Evolutionary conservation across 2,888 invertebrate genomes (phyloP).

Genomic region (Plutella xylostella): DNA sequence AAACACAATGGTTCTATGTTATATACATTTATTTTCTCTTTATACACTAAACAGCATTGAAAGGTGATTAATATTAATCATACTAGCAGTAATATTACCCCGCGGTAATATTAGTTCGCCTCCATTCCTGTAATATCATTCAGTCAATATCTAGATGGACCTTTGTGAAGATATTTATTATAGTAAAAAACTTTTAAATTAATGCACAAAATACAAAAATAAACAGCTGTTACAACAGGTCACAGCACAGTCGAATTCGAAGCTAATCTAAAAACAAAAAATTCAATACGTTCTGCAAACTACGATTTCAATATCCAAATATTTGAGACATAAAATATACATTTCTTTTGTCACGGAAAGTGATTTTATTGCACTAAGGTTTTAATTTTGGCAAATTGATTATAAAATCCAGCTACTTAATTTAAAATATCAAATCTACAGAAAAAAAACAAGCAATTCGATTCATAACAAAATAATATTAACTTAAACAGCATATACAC

Average conservation of each 20-base stretch:
- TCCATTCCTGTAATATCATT: slow-evolving; percentile 2
- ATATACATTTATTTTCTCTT: slow-evolving; percentile 40
- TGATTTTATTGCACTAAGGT: no score
- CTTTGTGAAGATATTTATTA: neutral
- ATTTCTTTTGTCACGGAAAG: no score
- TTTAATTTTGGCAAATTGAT: no score
- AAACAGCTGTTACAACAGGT: neutral
- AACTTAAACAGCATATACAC: neutral
- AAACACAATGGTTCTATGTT: slow-evolving; percentile 13
- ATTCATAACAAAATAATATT: neutral
- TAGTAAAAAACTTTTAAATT: neutral
- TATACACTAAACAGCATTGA: slow-evolving; percentile 30
- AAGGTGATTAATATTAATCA: slow-evolving; percentile 25
- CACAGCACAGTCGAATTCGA: neutral
- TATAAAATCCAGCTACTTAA: neutral
- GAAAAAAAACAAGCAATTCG: neutral
- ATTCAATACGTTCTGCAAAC: no score
- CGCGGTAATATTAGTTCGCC: neutral
- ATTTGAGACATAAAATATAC: no score
- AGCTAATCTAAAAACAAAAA: neutral
- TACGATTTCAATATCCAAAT: no score
- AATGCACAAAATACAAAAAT: neutral
- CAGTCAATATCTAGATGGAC: neutral
- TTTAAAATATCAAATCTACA: slow-evolving; percentile 1
- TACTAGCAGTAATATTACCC: neutral